Base-by-base conservation (phyloP, 2,797 vertebrate genomes). In the Enoplosus armatus region DNA sequence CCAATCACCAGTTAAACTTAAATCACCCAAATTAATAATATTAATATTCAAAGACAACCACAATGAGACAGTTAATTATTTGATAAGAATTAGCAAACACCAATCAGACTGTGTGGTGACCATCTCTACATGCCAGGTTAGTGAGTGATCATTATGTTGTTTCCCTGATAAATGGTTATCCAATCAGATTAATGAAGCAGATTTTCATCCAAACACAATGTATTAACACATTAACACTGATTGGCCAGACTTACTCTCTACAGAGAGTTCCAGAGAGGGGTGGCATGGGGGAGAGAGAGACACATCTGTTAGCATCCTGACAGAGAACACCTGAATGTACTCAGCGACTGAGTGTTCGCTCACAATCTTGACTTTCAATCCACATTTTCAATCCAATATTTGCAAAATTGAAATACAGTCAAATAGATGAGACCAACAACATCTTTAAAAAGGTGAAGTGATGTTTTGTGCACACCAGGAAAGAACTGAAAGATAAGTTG, bases 241-340 rank as follows among this genome's bases (percentile, higher is more conserved):
- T 88, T 91, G 94, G 94, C 94, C 95, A 95, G 95, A 99, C 98
- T 99, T 99, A 99, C 98, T 98, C 98, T 98, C 98, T 99, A 97
- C 89, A 96, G 96, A 93, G 95, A 94, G 94, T 98, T 97, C 97
- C 97, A 96, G 94, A 95, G 95, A 94, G 92, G 93, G 95, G 95
- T 93, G 93, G 96, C 97, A 97, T 98, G 96, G 39, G 77, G 97
- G 95, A 94, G 93, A 95, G 90, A 96, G 91, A 97, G 93, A 97
- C 92, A 97, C 90, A 96, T 92, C 93, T 91, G 96, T 98, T 97
- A 99, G 96, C 96, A 95, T 95, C 86, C 93, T 94, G 74, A 80
- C 67, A 60, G 69, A 75, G 31, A 62, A 81, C 10, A 84, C 70
- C 74, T 53, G 61, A 53, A 58, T 29, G 68, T 33, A 39, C 58